These are phyloP conservation scores for Mirounga angustirostris DNA, from an alignment of 2,113 vertebrate genomes.

Conservation along the genomic window DNA sequence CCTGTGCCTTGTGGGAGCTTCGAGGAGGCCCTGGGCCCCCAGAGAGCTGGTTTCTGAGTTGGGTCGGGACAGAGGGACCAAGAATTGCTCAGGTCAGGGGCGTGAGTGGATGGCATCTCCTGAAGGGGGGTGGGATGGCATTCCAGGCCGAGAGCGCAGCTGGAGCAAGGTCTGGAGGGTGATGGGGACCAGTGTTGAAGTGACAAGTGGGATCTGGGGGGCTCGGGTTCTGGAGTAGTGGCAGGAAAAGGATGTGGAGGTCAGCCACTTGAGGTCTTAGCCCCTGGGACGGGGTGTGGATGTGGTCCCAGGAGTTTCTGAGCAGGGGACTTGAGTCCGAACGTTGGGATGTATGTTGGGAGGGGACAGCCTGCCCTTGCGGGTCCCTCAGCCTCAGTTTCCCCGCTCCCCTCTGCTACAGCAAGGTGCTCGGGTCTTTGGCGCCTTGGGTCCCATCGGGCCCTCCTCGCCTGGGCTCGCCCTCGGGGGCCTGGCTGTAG, in stretches of 20 bases:
- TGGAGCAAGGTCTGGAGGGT: neutral
- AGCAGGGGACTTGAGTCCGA: neutral
- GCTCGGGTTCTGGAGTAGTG: accelerated
- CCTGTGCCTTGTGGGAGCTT: neutral
- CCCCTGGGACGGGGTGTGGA: neutral
- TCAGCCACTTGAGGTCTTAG: neutral
- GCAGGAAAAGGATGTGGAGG: neutral
- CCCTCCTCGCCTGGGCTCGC: constrained; percentile 84
- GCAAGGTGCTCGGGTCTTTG: constrained; percentile 77
- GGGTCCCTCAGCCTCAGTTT: neutral
- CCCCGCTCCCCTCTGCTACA: neutral
- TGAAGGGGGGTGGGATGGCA: neutral
- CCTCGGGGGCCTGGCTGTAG: constrained; percentile 83
- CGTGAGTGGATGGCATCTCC: neutral
- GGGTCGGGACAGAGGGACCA: neutral
- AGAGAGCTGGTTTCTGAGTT: neutral
- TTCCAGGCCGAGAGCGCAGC: neutral
- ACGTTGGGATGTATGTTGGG: accelerated
- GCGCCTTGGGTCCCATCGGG: constrained; percentile 87
- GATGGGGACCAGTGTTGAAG: neutral
- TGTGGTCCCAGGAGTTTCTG: accelerated
- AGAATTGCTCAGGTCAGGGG: neutral
- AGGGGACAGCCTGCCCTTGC: neutral
- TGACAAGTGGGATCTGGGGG: neutral
- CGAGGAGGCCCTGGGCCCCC: neutral